Evolutionary conservation across 2,113 vertebrate species (phyloP).

Genomic region (Rhinoderma darwinii): DNA sequence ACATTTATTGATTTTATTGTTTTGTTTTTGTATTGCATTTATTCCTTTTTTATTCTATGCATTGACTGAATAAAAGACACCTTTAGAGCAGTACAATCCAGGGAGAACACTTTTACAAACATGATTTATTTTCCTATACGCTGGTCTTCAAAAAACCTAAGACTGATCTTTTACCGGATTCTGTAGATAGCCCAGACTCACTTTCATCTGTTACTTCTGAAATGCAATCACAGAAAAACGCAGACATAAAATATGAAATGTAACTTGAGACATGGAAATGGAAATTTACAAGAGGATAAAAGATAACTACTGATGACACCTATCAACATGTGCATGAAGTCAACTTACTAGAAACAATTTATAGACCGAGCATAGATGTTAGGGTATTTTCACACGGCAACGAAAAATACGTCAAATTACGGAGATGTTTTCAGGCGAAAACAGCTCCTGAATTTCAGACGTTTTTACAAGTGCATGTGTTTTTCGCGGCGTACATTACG

Average conservation of each 20-base stretch:
- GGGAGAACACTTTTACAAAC: not conserved
- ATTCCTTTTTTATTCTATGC: not conserved
- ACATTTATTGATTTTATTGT: no score
- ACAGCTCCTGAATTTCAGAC: no score
- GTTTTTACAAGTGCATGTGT: no score
- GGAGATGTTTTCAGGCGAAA: no score
- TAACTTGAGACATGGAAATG: not conserved
- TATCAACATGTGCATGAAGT: not conserved
- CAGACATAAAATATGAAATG: not conserved
- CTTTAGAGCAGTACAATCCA: not conserved
- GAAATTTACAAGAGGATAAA: no score
- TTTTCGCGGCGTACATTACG: no score
- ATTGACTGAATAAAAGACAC: no score
- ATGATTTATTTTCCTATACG: not conserved
- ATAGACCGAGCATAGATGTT: not conserved
- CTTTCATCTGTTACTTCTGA: constrained; percentile 71
- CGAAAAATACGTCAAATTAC: no score
- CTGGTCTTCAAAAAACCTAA: not conserved
- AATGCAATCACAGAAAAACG: not conserved
- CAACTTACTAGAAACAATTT: not conserved
- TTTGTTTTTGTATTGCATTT: not conserved
- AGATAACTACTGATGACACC: not conserved
- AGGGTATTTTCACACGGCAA: not conserved
- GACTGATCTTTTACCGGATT: constrained; percentile 57
- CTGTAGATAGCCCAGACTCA: constrained; percentile 65